phyloP scores from a whole-genome alignment of 2,888 invertebrate genomes.

The Chrysina gloriosa region DNA sequence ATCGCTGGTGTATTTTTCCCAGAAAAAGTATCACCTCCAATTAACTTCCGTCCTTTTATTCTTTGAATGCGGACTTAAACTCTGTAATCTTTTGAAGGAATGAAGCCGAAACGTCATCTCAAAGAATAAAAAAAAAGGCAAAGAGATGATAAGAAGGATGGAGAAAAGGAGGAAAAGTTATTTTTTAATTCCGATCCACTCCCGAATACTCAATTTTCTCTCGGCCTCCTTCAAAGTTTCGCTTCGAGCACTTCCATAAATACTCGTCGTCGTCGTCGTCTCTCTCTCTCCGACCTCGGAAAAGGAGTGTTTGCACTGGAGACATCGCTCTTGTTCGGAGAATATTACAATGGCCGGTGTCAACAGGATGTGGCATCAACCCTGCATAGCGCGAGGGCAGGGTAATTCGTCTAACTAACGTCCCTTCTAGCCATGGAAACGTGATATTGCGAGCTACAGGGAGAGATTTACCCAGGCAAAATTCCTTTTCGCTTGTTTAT shows the following conservation, averaged over 20 bases:
- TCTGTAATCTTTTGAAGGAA: too few species aligned
- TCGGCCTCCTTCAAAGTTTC: conserved; percentile 31
- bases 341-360: conserved; percentile 34
- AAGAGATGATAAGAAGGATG: too few species aligned
- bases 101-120: too few species aligned
- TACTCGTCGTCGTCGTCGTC: conserved; percentile 5
- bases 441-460: conserved; percentile 5
- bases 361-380: conserved; percentile 32
- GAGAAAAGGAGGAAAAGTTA: conserved; percentile 7
- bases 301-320: conserved; percentile 31
- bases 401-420: conserved; percentile 24
- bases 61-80: too few species aligned
- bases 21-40: too few species aligned
- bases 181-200: conserved; percentile 34
- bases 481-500: too few species aligned
- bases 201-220: conserved; percentile 19
- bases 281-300: background rate
- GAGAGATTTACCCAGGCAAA: background rate
- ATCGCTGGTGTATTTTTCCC: too few species aligned
- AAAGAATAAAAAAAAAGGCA: too few species aligned
- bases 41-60: too few species aligned
- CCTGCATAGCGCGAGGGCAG: background rate
- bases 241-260: conserved; percentile 30
- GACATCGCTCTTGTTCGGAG: conserved; percentile 28
- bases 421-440: background rate